phyloP scores from a whole-genome alignment of 2,113 vertebrate genomes.

The Seriola quinqueradiata region DNA sequence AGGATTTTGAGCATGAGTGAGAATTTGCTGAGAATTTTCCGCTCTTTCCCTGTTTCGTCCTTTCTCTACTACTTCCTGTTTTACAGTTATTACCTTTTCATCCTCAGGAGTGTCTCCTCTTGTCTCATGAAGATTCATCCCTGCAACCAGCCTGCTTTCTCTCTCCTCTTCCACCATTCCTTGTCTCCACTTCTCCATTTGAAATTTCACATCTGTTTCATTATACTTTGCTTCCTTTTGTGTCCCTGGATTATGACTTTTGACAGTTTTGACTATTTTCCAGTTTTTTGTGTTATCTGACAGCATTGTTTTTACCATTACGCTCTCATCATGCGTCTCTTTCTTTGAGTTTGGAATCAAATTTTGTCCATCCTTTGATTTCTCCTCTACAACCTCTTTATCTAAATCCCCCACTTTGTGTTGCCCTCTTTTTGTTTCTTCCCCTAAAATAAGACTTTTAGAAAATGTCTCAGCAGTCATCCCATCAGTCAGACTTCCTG shows the following conservation, averaged over 20 bases:
- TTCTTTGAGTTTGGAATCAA: neutral
- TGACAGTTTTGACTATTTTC: neutral
- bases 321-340: neutral
- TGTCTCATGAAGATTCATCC: slow-evolving; percentile 26
- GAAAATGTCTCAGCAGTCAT: slow-evolving; percentile 2
- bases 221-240: neutral
- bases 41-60: neutral
- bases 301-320: neutral
- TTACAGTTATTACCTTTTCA: neutral
- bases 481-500: slow-evolving; percentile 1
- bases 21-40: slow-evolving; percentile 4
- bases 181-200: neutral
- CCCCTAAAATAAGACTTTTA: neutral
- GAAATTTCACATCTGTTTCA: neutral
- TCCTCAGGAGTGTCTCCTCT: neutral
- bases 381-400: neutral
- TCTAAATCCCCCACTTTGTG: slow-evolving; percentile 4
- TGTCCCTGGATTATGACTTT: neutral
- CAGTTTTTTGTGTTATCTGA: neutral
- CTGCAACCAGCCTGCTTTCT: slow-evolving; percentile 57
- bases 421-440: slow-evolving; percentile 10
- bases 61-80: slow-evolving; percentile 14
- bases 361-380: slow-evolving; percentile 3
- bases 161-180: slow-evolving; percentile 47
- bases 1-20: slow-evolving; percentile 38